A percentile compares a stretch with the other conserved stretches of the same genome.
phyloP scores from a whole-genome alignment of 2,797 vertebrate genomes.

The Gila robusta region DNA sequence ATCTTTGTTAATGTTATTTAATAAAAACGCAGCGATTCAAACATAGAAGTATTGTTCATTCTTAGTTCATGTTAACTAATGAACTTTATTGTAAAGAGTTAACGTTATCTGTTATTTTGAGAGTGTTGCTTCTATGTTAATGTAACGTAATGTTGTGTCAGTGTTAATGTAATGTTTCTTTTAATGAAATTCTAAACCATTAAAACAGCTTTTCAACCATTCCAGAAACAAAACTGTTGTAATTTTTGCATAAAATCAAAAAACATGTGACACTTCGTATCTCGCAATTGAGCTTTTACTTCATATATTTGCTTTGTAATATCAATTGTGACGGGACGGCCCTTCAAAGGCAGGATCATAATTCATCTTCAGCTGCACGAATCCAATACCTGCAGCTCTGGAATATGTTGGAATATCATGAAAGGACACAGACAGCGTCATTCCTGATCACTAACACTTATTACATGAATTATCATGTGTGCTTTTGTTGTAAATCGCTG shows the following conservation, averaged over 20 bases:
- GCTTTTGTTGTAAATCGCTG: slow-evolving; percentile 23
- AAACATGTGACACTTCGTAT: neutral
- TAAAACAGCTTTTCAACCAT: neutral
- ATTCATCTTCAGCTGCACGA: neutral
- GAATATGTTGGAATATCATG: slow-evolving; percentile 14
- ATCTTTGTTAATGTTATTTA: too few relatives aligned
- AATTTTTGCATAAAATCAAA: neutral
- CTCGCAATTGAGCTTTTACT: neutral
- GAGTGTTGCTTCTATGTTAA: neutral
- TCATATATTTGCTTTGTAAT: neutral
- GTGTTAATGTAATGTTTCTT: neutral
- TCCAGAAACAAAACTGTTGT: neutral
- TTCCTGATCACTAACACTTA: neutral
- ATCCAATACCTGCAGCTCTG: neutral
- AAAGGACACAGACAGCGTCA: neutral
- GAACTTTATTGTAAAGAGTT: too few relatives aligned
- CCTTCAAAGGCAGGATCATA: neutral
- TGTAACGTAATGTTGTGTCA: neutral
- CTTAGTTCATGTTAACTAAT: too few relatives aligned
- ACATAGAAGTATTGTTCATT: too few relatives aligned
- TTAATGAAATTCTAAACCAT: neutral
- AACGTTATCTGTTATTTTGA: neutral
- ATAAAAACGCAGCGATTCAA: too few relatives aligned
- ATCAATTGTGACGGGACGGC: neutral
- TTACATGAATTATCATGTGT: slow-evolving; percentile 11